These are phyloP conservation scores for Narcine bancroftii DNA, from an alignment of 2,113 vertebrate genomes.

Conservation along the genomic window DNA sequence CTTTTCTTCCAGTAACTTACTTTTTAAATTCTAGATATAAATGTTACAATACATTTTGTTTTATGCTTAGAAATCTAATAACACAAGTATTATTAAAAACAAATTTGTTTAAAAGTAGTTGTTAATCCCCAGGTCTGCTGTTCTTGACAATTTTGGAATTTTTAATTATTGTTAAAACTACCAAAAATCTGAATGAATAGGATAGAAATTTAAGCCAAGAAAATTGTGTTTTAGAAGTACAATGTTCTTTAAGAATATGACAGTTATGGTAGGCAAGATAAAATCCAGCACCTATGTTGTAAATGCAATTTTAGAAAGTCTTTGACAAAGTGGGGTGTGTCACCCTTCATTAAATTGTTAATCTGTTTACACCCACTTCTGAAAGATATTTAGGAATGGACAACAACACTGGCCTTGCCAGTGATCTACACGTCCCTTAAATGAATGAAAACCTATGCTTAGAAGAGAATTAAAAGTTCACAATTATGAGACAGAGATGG, in stretches of 20 bases:
- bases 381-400: too few relatives aligned
- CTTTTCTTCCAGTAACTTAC: not conserved
- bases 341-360: not conserved
- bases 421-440: too few relatives aligned
- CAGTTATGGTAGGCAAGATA: not conserved
- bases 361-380: too few relatives aligned
- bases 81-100: not conserved
- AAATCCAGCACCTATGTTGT: too few relatives aligned
- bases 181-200: not conserved
- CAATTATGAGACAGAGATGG: not conserved
- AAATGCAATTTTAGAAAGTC: not conserved
- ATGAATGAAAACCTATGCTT: not conserved
- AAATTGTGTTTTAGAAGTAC: not conserved
- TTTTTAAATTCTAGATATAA: not conserved
- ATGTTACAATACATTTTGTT: not conserved
- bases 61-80: not conserved
- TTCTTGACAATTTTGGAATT: not conserved
- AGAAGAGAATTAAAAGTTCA: not conserved
- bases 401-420: too few relatives aligned
- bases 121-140: not conserved
- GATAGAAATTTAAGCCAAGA: not conserved
- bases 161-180: not conserved
- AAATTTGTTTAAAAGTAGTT: not conserved
- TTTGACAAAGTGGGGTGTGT: not conserved
- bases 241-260: not conserved